A percentile compares a stretch with the other conserved stretches of the same genome.
phyloP scores from a whole-genome alignment of 2,113 vertebrate species.

The Mesembrinibis cayennensis region DNA sequence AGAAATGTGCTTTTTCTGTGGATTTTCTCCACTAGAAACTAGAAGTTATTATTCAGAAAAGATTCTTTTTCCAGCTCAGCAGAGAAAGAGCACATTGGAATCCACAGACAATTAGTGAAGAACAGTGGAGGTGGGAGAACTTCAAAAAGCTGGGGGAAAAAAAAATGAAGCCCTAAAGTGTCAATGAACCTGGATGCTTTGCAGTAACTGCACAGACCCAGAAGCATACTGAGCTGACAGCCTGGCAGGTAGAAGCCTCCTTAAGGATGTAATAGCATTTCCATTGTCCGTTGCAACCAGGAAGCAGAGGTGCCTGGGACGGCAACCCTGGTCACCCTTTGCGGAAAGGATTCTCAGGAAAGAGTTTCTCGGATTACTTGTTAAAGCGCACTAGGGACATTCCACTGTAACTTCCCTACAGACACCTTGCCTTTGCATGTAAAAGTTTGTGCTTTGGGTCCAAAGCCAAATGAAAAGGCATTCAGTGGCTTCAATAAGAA shows the following conservation, averaged over 20 bases:
- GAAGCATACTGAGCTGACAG: not conserved
- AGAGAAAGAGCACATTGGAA: not conserved
- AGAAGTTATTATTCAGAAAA: not conserved
- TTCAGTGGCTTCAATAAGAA: not conserved
- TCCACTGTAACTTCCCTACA: not conserved
- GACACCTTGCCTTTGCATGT: not conserved
- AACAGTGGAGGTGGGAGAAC: not conserved
- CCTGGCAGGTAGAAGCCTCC: not conserved
- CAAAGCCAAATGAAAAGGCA: not conserved
- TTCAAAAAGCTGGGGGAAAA: not conserved
- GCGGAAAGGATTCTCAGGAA: not conserved
- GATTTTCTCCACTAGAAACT: not conserved
- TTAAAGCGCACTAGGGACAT: not conserved
- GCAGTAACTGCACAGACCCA: not conserved
- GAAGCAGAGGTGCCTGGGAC: not conserved
- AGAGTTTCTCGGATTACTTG: not conserved
- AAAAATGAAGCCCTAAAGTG: not conserved
- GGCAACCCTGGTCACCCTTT: not conserved
- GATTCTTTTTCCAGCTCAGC: not conserved
- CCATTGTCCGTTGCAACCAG: not conserved
- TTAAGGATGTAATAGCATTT: not conserved
- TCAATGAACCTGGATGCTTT: not conserved
- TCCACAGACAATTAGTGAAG: not conserved
- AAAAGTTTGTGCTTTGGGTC: not conserved
- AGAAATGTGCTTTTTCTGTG: not conserved